Conservation (phyloP, 2,888 invertebrate species). For the Cephus pygmeus region DNA sequence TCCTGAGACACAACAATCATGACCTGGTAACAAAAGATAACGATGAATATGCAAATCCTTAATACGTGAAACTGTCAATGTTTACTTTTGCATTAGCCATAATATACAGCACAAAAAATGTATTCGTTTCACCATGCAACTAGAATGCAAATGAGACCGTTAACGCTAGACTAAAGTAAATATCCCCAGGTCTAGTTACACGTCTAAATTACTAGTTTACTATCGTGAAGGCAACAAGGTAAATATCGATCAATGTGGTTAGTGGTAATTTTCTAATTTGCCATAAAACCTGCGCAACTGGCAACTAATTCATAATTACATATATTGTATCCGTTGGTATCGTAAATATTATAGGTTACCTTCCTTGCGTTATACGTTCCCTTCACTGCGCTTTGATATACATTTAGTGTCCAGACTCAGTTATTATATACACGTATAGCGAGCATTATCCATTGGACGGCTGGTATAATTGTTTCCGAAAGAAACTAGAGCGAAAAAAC, state of each 20-base stretch:
- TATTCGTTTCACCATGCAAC: not conserved
- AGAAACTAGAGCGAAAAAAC: not conserved
- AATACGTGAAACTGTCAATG: not conserved
- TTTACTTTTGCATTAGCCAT: not conserved
- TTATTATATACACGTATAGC: not conserved
- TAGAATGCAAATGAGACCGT: not conserved
- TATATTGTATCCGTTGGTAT: not conserved
- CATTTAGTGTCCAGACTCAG: not conserved
- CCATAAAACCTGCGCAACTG: constrained; percentile 23
- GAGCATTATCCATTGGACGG: not conserved
- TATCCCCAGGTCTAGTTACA: not conserved
- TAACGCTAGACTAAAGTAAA: not conserved
- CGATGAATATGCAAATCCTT: not conserved
- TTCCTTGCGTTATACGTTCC: not conserved
- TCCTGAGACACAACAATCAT: not conserved
- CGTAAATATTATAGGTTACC: not conserved
- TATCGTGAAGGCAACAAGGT: not conserved
- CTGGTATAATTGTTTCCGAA: not conserved
- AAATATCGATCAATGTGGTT: constrained; percentile 12
- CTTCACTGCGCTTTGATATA: not conserved
- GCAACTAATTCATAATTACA: not conserved
- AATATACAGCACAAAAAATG: not conserved
- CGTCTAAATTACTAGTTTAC: not conserved
- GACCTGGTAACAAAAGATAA: not conserved
- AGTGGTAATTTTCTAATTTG: constrained; percentile 38